phyloP scores from a whole-genome alignment of 37 sponge, comb jelly and placozoan species.

The Axinella damicornis region DNA sequence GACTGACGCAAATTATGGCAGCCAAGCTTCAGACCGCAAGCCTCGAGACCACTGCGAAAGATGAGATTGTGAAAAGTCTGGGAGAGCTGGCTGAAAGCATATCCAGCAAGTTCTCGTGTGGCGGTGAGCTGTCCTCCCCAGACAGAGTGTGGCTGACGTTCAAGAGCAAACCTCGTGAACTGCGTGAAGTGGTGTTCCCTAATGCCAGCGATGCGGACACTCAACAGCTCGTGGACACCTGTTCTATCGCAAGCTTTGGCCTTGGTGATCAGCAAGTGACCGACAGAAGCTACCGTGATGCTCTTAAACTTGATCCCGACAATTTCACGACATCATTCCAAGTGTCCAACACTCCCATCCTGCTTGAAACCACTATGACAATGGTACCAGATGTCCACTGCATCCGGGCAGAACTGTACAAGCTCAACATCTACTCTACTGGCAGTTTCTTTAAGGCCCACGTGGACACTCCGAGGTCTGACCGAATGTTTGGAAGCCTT shows the following conservation, averaged over 20 bases:
- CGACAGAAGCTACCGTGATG: conserved; percentile 53
- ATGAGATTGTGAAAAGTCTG: too few species aligned
- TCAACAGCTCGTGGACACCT: conserved; percentile 6
- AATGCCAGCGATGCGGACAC: conserved; percentile 1
- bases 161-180: too few species aligned
- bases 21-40: too few species aligned
- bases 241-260: conserved; percentile 55
- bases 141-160: too few species aligned
- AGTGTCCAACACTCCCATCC: conserved; percentile 15
- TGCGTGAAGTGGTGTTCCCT: neutral
- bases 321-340: conserved; percentile 21
- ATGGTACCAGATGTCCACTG: conserved; percentile 2
- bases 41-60: too few species aligned
- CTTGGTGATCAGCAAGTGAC: conserved; percentile 12
- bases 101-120: too few species aligned
- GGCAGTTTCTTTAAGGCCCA: conserved; percentile 35
- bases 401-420: neutral
- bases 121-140: too few species aligned
- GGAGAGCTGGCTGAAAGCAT: too few species aligned
- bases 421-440: conserved; percentile 12
- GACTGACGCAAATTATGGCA: too few species aligned
- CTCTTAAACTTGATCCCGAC: conserved; percentile 31
- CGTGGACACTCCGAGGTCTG: conserved; percentile 37
- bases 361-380: neutral
- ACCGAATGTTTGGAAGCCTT: conserved; percentile 49